phyloP scores from a whole-genome alignment of 2,113 vertebrate species.

The Salminus brasiliensis region DNA sequence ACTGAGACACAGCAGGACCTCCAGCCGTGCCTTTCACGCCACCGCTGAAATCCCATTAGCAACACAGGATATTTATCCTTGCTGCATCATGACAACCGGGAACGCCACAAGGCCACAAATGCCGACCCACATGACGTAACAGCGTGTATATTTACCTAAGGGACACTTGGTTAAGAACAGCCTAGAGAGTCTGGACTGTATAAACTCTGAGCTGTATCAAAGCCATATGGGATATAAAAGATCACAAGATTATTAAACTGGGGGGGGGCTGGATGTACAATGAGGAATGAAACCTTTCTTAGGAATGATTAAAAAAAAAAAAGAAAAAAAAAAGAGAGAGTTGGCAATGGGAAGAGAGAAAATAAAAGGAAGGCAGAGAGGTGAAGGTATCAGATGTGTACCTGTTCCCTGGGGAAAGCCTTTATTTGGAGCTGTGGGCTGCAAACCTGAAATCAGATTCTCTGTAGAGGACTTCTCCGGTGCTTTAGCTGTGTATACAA shows the following conservation, averaged over 20 bases:
- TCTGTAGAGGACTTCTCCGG: conserved; percentile 85
- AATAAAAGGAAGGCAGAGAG: neutral
- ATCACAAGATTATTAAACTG: conserved; percentile 45
- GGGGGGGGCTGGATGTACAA: no score
- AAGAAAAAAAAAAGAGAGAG: neutral
- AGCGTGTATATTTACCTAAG: neutral
- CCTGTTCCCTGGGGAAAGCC: conserved; percentile 83
- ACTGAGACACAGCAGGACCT: no score
- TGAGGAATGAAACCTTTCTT: no score
- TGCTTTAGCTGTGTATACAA: conserved; percentile 74
- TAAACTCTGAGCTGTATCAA: neutral
- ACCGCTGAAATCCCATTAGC: conserved; percentile 67
- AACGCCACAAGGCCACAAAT: conserved; percentile 61
- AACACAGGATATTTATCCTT: conserved; percentile 61
- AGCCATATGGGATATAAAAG: conserved; percentile 38
- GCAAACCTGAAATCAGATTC: conserved; percentile 84
- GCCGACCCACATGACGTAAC: neutral
- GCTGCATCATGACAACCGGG: conserved; percentile 60
- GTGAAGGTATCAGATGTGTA: conserved; percentile 61
- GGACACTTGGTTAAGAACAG: neutral
- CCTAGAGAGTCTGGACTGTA: neutral
- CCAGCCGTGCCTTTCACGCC: conserved; percentile 33
- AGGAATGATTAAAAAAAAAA: neutral
- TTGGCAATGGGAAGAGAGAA: neutral
- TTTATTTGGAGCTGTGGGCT: conserved; percentile 62